Evolutionary conservation across 1,140 invertebrate species (phyloP).

Genomic region (Pseudomyrmex pallidus): DNA sequence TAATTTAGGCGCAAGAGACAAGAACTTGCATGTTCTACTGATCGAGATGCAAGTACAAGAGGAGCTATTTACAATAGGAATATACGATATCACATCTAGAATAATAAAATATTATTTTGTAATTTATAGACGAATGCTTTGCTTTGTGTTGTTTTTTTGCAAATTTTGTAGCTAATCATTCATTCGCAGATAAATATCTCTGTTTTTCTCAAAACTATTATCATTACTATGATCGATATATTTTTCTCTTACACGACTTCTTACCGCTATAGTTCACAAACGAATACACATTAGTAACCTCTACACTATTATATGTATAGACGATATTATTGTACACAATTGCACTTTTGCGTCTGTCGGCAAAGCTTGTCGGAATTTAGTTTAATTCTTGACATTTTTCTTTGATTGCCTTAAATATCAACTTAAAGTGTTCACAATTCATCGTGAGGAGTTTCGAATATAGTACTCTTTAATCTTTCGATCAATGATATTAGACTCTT

Average conservation of each 20-base stretch:
- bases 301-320: background rate
- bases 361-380: background rate
- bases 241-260: slow-evolving; percentile 2
- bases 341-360: slow-evolving; percentile 9
- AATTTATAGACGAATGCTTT: background rate
- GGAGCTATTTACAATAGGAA: slow-evolving; percentile 28
- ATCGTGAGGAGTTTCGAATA: slow-evolving; percentile 71
- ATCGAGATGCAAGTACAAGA: slow-evolving; percentile 18
- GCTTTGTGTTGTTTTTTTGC: background rate
- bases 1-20: slow-evolving; percentile 38
- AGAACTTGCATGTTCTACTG: background rate
- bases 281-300: slow-evolving; percentile 6
- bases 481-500: slow-evolving; percentile 70
- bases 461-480: slow-evolving; percentile 60
- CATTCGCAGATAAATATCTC: background rate
- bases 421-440: slow-evolving; percentile 74
- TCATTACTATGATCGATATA: slow-evolving; percentile 19
- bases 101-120: slow-evolving; percentile 53
- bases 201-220: slow-evolving; percentile 19
- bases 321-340: slow-evolving; percentile 29
- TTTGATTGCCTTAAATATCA: slow-evolving; percentile 2
- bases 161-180: slow-evolving; percentile 19
- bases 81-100: slow-evolving; percentile 23
- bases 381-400: slow-evolving; percentile 41
- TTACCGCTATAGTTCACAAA: background rate